Evolutionary conservation across 2,113 vertebrate genomes (phyloP).

Genomic region (Lanius ludovicianus): DNA sequence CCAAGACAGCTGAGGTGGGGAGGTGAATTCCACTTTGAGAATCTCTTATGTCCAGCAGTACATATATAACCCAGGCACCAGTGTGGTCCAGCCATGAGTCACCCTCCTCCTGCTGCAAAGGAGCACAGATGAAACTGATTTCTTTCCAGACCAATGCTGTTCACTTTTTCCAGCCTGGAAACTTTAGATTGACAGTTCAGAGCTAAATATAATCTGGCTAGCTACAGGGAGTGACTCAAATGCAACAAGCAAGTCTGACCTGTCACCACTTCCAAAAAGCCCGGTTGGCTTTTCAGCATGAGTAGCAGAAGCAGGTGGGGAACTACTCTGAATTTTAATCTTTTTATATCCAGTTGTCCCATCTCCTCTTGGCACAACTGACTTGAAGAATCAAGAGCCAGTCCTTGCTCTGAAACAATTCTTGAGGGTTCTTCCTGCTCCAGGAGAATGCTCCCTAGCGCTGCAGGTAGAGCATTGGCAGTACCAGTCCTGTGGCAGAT

Average conservation of each 20-base stretch:
- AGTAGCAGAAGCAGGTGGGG: conserved; percentile 72
- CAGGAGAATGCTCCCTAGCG: neutral
- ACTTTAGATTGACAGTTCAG: conserved; percentile 42
- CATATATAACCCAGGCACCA: neutral
- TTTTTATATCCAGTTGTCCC: neutral
- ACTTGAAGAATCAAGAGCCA: neutral
- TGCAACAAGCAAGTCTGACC: conserved; percentile 50
- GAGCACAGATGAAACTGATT: neutral
- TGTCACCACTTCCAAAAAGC: conserved; percentile 16
- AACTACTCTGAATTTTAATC: conserved; percentile 35
- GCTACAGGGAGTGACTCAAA: conserved; percentile 61
- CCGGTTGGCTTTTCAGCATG: conserved; percentile 8
- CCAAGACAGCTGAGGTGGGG: neutral
- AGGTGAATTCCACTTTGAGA: neutral
- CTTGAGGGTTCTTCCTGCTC: neutral
- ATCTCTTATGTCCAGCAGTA: neutral
- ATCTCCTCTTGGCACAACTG: neutral
- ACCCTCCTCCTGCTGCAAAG: neutral
- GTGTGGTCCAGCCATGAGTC: neutral
- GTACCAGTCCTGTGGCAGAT: neutral
- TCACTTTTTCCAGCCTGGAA: conserved; percentile 74
- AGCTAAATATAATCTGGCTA: conserved; percentile 79
- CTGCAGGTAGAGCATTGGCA: neutral
- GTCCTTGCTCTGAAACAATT: neutral
- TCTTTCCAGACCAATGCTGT: conserved; percentile 20